Base-by-base conservation (phyloP, 2,888 invertebrate genomes). In the Andrena hattorfiana region DNA sequence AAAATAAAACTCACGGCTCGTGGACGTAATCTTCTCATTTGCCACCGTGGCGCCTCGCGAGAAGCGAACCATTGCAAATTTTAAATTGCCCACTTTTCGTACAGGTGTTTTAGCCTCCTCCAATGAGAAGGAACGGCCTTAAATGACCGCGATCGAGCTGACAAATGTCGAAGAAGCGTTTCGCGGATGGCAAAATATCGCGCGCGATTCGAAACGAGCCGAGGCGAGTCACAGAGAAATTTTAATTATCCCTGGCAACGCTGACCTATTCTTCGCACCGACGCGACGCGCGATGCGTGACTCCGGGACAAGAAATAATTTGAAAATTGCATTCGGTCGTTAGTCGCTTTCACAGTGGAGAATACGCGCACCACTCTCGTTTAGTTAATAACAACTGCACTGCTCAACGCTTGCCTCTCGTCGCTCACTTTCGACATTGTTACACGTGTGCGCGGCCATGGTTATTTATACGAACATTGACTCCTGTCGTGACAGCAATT, bases 1-100 rank as follows among this genome's bases (percentile, higher is more conserved):
- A 80, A 77, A 77, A 80, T 80, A 77, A 77, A 77, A 71, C 28
- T 49, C 69, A 16, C 35, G 42, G 26, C 59, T 35, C 42, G 51
- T 2, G 51, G 66, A 30, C 62, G 51, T 71, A 77, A 66, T 77
- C 71, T 60, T 70, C 48, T 10, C 66, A 32, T 35, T 51, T n/a
- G 51, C 8, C 63, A 42, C 30, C 6, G 42, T 42, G 5, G 13
- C 3, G 10, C 26, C 56, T 20, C 26, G 3, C 48, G 8, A 60
- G 49, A 42, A 30, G 2, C 28, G 30, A 16, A 23, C 32, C 63
- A 56, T 54, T 74, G 54, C n/a, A 70, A 26, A 71, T 62, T 77
- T 67, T 10, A 62, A 80, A 74, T 74, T 74, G 54, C 42, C 49
- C 62, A 32, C 49, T 30, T 23, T 68, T 51, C 48, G 32, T 48